Conservation (phyloP, 2,888 invertebrate species). For the Galerucella nymphaeae region DNA sequence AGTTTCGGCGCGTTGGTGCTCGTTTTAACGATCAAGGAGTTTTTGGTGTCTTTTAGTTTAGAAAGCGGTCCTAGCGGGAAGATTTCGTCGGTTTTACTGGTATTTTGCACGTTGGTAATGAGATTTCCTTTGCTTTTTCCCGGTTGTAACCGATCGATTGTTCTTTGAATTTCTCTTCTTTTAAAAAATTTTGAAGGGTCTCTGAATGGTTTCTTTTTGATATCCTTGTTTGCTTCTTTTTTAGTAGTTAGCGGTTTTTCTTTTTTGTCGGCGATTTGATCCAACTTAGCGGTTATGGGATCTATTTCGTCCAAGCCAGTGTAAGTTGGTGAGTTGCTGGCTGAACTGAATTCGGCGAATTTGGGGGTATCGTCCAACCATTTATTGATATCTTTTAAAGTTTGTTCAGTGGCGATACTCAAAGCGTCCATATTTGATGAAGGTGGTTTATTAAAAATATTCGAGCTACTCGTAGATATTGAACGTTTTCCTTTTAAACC, state of each 20-base stretch:
- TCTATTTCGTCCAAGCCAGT: slow-evolving; percentile 71
- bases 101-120: slow-evolving; percentile 74
- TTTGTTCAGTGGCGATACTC: slow-evolving; percentile 79
- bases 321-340: slow-evolving; percentile 78
- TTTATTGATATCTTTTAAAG: slow-evolving; percentile 87
- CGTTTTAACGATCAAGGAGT: slow-evolving; percentile 70
- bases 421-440: slow-evolving; percentile 70
- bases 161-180: slow-evolving; percentile 79
- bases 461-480: slow-evolving; percentile 41
- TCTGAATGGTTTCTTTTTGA: slow-evolving; percentile 67
- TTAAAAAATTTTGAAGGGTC: slow-evolving; percentile 65
- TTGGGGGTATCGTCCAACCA: slow-evolving; percentile 89
- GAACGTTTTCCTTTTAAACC: slow-evolving; percentile 51
- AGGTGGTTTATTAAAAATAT: slow-evolving; percentile 51
- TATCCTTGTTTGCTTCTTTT: slow-evolving; percentile 62
- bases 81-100: slow-evolving; percentile 72
- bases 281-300: slow-evolving; percentile 40
- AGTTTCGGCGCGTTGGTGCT: slow-evolving; percentile 82
- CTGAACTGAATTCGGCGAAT: slow-evolving; percentile 79
- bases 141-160: slow-evolving; percentile 85
- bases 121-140: slow-evolving; percentile 90
- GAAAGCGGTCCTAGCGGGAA: slow-evolving; percentile 68
- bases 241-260: slow-evolving; percentile 59
- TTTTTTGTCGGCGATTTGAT: slow-evolving; percentile 63
- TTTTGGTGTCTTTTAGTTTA: slow-evolving; percentile 71